Conservation (phyloP, 2,113 vertebrate genomes). For the Thryonomys swinderianus region DNA sequence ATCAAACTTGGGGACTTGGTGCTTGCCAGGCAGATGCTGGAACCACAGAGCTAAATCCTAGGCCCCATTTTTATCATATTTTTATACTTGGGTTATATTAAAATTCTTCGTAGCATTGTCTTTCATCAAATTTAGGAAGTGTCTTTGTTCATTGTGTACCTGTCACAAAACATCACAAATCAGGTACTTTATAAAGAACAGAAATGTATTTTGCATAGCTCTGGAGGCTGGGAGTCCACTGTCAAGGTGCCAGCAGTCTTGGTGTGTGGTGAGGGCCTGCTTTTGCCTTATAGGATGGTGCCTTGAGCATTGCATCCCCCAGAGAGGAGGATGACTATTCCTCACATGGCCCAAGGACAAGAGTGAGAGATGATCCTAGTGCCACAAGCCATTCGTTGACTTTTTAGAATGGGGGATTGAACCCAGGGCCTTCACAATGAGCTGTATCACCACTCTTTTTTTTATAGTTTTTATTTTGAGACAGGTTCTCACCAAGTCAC, state of each 20-base stretch:
- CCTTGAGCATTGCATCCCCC: not conserved
- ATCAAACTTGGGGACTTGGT: too few species aligned
- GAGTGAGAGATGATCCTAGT: not conserved
- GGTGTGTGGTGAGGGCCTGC: not conserved
- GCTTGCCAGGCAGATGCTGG: too few species aligned
- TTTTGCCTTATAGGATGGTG: not conserved
- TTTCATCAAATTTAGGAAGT: not conserved
- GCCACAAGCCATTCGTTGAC: not conserved
- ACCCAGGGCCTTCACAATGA: not conserved
- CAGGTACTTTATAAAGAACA: not conserved
- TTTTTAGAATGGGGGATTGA: not conserved
- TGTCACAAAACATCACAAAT: not conserved
- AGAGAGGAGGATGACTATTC: not conserved
- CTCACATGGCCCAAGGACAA: not conserved
- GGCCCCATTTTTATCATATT: not conserved
- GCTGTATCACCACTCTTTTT: not conserved
- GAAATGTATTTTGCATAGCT: not conserved
- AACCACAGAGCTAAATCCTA: too few species aligned
- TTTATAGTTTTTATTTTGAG: not conserved
- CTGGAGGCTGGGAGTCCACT: not conserved
- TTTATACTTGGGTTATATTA: not conserved
- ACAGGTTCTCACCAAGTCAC: not conserved
- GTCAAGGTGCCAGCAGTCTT: not conserved
- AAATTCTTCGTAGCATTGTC: not conserved
- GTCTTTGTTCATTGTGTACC: not conserved